Base-by-base conservation (phyloP, 2,113 vertebrate species). In the Xiphias gladius region DNA sequence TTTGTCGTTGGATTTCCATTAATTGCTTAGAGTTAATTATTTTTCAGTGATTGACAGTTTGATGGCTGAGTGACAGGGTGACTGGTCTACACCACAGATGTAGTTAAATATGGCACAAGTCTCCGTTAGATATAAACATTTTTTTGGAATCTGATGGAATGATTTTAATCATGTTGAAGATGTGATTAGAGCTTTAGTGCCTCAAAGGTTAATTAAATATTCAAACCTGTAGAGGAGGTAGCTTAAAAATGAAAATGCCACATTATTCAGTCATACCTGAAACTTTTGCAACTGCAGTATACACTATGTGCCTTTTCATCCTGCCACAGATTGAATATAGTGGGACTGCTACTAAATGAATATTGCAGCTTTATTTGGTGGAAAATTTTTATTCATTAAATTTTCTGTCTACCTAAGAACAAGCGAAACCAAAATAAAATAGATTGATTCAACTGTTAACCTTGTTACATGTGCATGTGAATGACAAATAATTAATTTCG, bases 191-290 rank as follows among this genome's bases (percentile, higher is more conserved):
- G n/a, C 68, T 64, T 76, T n/a, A 5, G 28, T 72, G 76, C 46
- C 67, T 88, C 46, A 73, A 85, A 79, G 86, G 83, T 89, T 89
- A 88, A 89, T 92, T 68, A 54, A 83, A 88, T 84, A 88, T 84
- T 78, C 77, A 81, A 87, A 74, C 76, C 39, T 50, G 72, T 75
- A 70, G 74, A 80, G 73, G 50, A 86, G 63, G 81, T 76, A 85
- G 46, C 61, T 79, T 88, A 59, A 85, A 65, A 35, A 57, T 70
- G 35, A 43, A 46, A 63, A 39, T 39, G n/a, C 7, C 35, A 57
- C 26, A 80, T 79, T 61, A 66, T 67, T 83, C 41, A 50, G 58
- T 74, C 28, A 20, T 19, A 62, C 19, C 32, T 66, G 52, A 46
- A 43, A 74, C 39, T 55, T 58, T 19, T 64, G 39, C 58, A 73